A percentile compares a stretch with the other conserved stretches of the same genome.
phyloP scores from a whole-genome alignment of 2,888 invertebrate species.

The Chelonus formosanus region DNA sequence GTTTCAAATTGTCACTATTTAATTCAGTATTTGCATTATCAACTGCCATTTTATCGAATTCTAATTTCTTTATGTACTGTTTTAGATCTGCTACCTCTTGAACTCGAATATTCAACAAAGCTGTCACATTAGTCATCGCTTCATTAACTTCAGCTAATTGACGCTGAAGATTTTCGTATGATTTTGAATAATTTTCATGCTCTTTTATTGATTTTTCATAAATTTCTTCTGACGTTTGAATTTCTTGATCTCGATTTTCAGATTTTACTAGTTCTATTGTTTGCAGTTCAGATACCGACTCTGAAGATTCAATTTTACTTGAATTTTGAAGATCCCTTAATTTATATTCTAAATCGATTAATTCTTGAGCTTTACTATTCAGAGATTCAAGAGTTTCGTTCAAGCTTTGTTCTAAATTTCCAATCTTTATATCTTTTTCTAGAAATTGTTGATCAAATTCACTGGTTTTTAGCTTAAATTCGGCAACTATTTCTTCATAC shows the following conservation, averaged over 20 bases:
- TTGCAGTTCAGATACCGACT: neutral
- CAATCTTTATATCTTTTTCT: conserved; percentile 37
- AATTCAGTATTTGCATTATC: conserved; percentile 41
- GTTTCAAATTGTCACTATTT: conserved; percentile 45
- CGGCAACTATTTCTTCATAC: no score
- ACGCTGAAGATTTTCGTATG: neutral
- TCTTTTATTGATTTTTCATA: conserved; percentile 1
- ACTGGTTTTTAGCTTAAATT: no score
- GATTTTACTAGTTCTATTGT: neutral
- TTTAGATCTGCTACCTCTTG: conserved; percentile 57
- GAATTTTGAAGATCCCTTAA: neutral
- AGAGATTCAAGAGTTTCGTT: conserved; percentile 3
- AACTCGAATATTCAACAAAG: conserved; percentile 51
- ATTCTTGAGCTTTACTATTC: conserved; percentile 2
- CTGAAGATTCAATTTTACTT: neutral
- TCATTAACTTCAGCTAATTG: conserved; percentile 38
- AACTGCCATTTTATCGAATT: conserved; percentile 41
- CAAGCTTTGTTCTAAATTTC: conserved; percentile 47
- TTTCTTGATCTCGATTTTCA: neutral
- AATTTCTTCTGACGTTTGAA: conserved; percentile 3
- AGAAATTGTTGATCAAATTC: no score
- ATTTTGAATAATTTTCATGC: neutral
- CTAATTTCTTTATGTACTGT: conserved; percentile 51
- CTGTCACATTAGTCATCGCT: conserved; percentile 53
- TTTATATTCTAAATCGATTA: neutral